Evolutionary conservation across 2,797 vertebrate species (phyloP).

Genomic region (Eptatretus atami): DNA sequence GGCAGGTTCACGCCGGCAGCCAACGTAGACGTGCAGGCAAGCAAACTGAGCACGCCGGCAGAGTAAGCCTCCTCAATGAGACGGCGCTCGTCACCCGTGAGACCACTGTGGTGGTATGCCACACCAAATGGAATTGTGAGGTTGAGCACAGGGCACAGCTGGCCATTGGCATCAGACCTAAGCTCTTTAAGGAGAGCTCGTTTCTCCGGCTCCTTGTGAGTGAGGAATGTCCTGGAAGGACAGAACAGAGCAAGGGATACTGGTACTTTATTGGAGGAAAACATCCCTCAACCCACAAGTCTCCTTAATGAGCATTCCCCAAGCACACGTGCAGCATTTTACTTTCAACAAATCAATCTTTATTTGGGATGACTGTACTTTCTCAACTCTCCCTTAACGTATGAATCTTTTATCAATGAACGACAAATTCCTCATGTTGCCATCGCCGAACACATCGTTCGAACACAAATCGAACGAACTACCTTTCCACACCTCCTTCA

Average conservation of each 20-base stretch:
- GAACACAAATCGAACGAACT: no score
- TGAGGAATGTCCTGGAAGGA: constrained; percentile 24
- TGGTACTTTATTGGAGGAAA: no score
- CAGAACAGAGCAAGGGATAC: neutral
- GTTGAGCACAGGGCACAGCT: constrained; percentile 36
- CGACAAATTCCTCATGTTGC: no score
- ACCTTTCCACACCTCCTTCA: no score
- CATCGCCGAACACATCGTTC: no score
- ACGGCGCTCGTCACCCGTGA: constrained; percentile 51
- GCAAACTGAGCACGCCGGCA: constrained; percentile 39
- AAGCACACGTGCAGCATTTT: no score
- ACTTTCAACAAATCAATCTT: no score
- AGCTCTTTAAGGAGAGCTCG: constrained; percentile 24
- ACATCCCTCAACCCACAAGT: no score
- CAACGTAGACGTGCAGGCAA: constrained; percentile 66
- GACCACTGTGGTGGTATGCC: constrained; percentile 69
- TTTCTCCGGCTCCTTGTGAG: constrained; percentile 28
- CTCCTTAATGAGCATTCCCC: no score
- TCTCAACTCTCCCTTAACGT: no score
- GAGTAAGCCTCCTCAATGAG: constrained; percentile 62
- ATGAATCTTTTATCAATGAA: no score
- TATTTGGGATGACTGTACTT: no score
- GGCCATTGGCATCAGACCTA: constrained; percentile 23
- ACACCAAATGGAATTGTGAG: constrained; percentile 39
- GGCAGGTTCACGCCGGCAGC: constrained; percentile 80